Conservation (phyloP, 2,113 vertebrate species). For the Hypomesus transpacificus region DNA sequence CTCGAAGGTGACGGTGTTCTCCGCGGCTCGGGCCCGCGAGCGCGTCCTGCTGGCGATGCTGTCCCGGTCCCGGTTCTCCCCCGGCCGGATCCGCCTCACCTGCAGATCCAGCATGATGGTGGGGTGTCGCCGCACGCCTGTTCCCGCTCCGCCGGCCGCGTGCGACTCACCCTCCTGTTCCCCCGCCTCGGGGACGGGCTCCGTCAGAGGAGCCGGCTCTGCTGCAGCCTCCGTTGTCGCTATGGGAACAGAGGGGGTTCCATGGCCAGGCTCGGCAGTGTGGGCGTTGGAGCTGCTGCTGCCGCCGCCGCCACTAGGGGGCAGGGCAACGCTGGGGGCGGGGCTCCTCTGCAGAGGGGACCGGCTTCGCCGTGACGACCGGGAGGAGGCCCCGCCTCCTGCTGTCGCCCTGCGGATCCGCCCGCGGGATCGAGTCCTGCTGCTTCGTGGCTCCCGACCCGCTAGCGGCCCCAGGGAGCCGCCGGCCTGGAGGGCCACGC, state of each 20-base stretch:
- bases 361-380: slow-evolving; percentile 80
- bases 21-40: slow-evolving; percentile 82
- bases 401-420: slow-evolving; percentile 78
- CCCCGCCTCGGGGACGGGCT: slow-evolving; percentile 67
- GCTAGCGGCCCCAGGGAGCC: slow-evolving; percentile 40
- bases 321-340: slow-evolving; percentile 31
- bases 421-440: slow-evolving; percentile 80
- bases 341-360: slow-evolving; percentile 77
- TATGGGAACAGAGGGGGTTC: slow-evolving; percentile 57
- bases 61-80: slow-evolving; percentile 86
- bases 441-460: slow-evolving; percentile 67
- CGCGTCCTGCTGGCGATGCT: slow-evolving; percentile 90
- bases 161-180: slow-evolving; percentile 74
- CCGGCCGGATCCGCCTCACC: slow-evolving; percentile 86
- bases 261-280: slow-evolving; percentile 43
- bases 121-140: slow-evolving; percentile 77
- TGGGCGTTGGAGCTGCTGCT: slow-evolving; percentile 30
- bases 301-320: slow-evolving; percentile 38
- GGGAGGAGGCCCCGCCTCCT: slow-evolving; percentile 68
- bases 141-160: slow-evolving; percentile 58
- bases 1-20: slow-evolving; percentile 87
- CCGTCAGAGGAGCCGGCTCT: slow-evolving; percentile 58
- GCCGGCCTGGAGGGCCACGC: slow-evolving; percentile 39
- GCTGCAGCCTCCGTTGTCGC: slow-evolving; percentile 55
- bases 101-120: slow-evolving; percentile 92